Conservation (phyloP, 2,113 vertebrate species). For the Columbina picui region DNA sequence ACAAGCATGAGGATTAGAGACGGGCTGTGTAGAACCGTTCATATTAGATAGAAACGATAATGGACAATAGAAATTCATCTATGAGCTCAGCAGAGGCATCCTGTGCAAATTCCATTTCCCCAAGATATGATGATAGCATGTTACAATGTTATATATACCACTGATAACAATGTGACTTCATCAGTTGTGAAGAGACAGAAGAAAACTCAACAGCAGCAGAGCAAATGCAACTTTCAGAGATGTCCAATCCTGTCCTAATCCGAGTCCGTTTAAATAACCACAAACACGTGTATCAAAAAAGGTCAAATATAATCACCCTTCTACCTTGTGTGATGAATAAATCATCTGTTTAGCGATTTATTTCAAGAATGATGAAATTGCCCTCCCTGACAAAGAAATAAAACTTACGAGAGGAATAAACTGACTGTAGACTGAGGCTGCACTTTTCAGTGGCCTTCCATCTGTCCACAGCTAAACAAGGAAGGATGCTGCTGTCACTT, state of each 20-base stretch:
- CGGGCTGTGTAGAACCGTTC: conserved; percentile 62
- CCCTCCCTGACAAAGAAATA: conserved; percentile 3
- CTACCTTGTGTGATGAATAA: neutral
- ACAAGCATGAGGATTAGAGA: conserved; percentile 75
- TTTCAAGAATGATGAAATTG: conserved; percentile 10
- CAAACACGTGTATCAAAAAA: neutral
- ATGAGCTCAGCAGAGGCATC: conserved; percentile 52
- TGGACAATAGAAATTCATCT: conserved; percentile 73
- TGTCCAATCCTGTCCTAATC: neutral
- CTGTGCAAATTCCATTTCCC: conserved; percentile 64
- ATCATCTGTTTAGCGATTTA: conserved; percentile 9
- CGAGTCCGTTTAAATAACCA: neutral
- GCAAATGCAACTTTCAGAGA: neutral
- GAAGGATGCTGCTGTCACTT: neutral
- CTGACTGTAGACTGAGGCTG: neutral
- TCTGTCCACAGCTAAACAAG: neutral
- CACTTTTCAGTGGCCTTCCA: neutral
- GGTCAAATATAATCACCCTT: neutral
- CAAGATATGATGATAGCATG: conserved; percentile 51
- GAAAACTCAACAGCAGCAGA: neutral
- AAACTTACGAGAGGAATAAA: neutral
- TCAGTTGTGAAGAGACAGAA: conserved; percentile 14
- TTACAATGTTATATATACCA: neutral
- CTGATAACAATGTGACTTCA: conserved; percentile 30
- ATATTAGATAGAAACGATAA: conserved; percentile 77